Evolutionary conservation across 2,113 vertebrate genomes (phyloP).

Genomic region (Ailurus styani): DNA sequence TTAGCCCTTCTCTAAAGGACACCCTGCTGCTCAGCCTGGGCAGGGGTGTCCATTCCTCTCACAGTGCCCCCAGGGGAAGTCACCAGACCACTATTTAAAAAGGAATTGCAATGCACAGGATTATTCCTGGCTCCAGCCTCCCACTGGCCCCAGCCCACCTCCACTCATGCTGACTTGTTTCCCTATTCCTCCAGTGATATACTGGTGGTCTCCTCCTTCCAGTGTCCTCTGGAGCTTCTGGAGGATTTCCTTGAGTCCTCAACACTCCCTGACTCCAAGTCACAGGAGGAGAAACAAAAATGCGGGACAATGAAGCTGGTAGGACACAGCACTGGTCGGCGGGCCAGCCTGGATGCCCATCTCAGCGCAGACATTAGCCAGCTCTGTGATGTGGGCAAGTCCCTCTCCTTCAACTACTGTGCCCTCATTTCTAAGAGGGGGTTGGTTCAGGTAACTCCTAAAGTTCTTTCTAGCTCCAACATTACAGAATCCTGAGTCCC

Average conservation of each 20-base stretch:
- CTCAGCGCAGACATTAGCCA: background rate
- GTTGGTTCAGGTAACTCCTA: background rate
- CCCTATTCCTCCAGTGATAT: background rate
- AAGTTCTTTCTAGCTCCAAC: background rate
- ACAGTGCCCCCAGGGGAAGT: background rate
- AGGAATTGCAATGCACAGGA: background rate
- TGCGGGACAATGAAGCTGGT: background rate
- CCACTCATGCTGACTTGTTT: background rate
- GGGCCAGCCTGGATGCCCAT: background rate
- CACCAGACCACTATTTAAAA: background rate
- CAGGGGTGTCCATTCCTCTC: background rate
- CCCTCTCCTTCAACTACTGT: background rate
- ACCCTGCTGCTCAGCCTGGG: background rate
- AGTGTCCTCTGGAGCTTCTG: background rate
- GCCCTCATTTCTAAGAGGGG: background rate
- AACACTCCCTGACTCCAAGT: background rate
- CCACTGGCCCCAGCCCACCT: background rate
- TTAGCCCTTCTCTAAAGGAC: background rate
- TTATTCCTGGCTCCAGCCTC: background rate
- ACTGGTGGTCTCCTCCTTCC: background rate
- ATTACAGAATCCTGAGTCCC: background rate
- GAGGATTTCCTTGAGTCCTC: background rate
- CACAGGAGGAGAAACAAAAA: background rate
- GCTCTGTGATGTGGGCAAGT: background rate
- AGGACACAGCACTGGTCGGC: rapidly evolving